Base-by-base conservation (phyloP, 2,888 invertebrate genomes). In the Neuroscelio doddi region DNA sequence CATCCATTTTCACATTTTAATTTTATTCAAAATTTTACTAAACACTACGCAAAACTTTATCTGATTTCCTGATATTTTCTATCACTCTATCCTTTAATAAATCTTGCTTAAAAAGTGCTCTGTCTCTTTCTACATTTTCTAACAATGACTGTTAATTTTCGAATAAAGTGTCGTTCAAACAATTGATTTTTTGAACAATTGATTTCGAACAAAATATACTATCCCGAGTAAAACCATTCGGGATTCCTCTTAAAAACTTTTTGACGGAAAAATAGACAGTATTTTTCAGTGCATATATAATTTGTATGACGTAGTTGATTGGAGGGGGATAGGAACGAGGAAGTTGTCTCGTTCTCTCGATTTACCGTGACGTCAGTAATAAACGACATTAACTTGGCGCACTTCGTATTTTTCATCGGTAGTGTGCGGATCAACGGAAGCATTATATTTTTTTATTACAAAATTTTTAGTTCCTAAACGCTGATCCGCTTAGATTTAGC, bases 401-500 rank as follows among this genome's bases (percentile, higher is more conserved):
- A 64, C 45, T 56, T 15, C 29, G 41, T 26, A 55, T 46, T 55
- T 46, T 46, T 46, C 45, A 44, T 29, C 16, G 17, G 30, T 17
- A 29, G 39, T 64, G 55, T 56, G 63, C 61, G 64, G 68, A 61
- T 68, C 64, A 50, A 52, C 45, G 27, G 15, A 45, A 39, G 27
- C 47, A 39, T 44, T 34, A n/a, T 50, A 52, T 55, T 27, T 29
- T n/a, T 24, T 45, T 17, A 14, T 44, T 42, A 17, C 3, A 34
- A 9, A 50, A 38, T 15, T 38, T 38, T 16, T 14, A 8, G 17
- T 16, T 10, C 1, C 12, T 27, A 15, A 14, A n/a, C 24, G 44
- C 55, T 61, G 64, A 55, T 58, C 53, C 64, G 68, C 57, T 59
- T 68, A 55, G 41, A 32, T 58, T 64, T 58, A 39, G 15, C 39